Conservation (phyloP, 2,113 vertebrate species). For the Lates calcarifer region DNA sequence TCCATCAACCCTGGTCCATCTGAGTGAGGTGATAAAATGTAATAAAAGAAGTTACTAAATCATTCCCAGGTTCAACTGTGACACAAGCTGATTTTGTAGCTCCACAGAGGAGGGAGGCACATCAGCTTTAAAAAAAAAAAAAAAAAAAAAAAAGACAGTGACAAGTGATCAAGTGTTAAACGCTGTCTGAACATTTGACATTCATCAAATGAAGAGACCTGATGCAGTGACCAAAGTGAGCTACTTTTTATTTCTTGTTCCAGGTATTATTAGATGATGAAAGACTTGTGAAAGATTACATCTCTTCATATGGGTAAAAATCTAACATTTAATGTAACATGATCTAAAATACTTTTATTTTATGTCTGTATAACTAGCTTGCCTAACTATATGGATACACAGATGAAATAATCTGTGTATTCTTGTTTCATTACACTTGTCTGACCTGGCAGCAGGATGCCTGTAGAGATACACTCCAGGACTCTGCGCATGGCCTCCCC, state of each 20-base stretch:
- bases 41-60: not conserved
- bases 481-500: conserved; percentile 85
- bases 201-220: not conserved
- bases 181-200: not conserved
- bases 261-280: too few relatives aligned
- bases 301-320: not conserved
- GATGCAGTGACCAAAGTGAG: too few relatives aligned
- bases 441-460: conserved; percentile 84
- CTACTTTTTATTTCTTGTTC: too few relatives aligned
- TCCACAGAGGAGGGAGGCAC: too few relatives aligned
- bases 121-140: not conserved
- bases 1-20: conserved; percentile 88
- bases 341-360: not conserved
- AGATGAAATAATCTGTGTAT: not conserved
- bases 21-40: conserved; percentile 50
- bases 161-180: not conserved
- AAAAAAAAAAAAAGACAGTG: not conserved
- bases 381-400: not conserved
- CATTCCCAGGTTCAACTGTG: not conserved
- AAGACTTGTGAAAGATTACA: not conserved
- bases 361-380: not conserved
- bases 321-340: not conserved
- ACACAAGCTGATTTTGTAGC: not conserved
- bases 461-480: conserved; percentile 84
- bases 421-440: not conserved